These are phyloP conservation scores for Hydriomena furcata DNA, from an alignment of 2,888 invertebrate species.

Conservation along the genomic window DNA sequence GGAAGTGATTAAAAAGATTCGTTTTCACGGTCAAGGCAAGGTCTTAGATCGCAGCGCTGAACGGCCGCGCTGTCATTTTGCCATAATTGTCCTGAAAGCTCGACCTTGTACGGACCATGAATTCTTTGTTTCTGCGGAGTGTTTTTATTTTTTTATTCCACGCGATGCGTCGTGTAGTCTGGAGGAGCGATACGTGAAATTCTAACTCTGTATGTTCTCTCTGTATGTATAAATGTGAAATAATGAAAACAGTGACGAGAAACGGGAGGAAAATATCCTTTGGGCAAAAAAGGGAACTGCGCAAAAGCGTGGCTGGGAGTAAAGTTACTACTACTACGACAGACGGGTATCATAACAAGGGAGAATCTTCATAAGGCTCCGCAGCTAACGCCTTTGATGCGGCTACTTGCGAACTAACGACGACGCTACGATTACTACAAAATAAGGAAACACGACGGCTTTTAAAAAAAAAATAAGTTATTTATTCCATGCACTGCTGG, in stretches of 20 bases:
- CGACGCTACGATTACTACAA: too few relatives aligned
- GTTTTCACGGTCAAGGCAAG: slow-evolving; percentile 75
- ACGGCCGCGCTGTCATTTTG: slow-evolving; percentile 51
- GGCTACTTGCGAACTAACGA: slow-evolving; percentile 2
- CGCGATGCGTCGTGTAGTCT: slow-evolving; percentile 14
- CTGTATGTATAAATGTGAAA: slow-evolving; percentile 2
- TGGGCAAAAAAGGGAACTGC: slow-evolving; percentile 23
- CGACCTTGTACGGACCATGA: slow-evolving; percentile 57
- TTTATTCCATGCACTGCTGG: too few relatives aligned
- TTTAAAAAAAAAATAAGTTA: too few relatives aligned
- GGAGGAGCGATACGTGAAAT: neutral
- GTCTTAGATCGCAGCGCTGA: slow-evolving; percentile 43
- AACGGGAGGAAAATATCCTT: slow-evolving; percentile 7
- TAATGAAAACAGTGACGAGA: slow-evolving; percentile 3
- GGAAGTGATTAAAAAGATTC: slow-evolving; percentile 37
- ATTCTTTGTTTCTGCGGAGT: slow-evolving; percentile 55
- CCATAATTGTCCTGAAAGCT: slow-evolving; percentile 61
- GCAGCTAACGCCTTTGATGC: slow-evolving; percentile 22
- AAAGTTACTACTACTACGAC: slow-evolving; percentile 24
- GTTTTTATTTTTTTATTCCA: slow-evolving; percentile 34
- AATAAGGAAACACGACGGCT: too few relatives aligned
- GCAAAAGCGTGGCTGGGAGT: slow-evolving; percentile 28
- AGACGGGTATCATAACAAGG: slow-evolving; percentile 27
- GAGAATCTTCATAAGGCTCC: slow-evolving; percentile 10
- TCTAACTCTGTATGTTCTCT: too few relatives aligned